These are phyloP conservation scores for Siniperca knerii DNA, from an alignment of 2,113 vertebrate genomes.

Conservation along the genomic window DNA sequence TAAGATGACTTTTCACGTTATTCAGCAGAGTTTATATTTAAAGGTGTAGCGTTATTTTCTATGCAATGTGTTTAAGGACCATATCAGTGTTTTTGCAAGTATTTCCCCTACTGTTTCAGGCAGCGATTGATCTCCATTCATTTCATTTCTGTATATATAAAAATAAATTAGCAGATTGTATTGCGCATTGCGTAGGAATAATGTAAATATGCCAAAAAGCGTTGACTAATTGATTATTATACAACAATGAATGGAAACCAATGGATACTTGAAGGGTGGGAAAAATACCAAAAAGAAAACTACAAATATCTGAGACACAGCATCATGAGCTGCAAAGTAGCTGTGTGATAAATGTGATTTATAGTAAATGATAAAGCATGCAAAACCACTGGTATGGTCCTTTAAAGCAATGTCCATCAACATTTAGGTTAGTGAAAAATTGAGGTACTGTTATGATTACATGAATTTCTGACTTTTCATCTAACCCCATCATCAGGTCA, in stretches of 20 bases:
- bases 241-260: neutral
- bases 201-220: neutral
- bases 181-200: neutral
- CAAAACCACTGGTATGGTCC: neutral
- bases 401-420: neutral
- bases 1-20: slow-evolving; percentile 59
- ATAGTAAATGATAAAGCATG: neutral
- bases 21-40: slow-evolving; percentile 17
- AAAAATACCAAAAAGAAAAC: neutral
- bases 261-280: neutral
- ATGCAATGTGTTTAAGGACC: neutral
- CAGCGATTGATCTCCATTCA: neutral
- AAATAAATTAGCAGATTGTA: neutral
- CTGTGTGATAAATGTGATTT: neutral
- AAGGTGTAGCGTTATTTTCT: neutral
- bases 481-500: neutral
- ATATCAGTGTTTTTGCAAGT: neutral
- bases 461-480: neutral
- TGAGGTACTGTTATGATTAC: neutral
- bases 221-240: neutral
- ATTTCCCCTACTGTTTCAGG: neutral
- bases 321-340: neutral
- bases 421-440: neutral
- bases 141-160: neutral
- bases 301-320: neutral